Percentiles rank a stretch among this genome's conserved stretches.
Conservation (phyloP, 2,888 invertebrate species). For the Drosophila formosana region DNA sequence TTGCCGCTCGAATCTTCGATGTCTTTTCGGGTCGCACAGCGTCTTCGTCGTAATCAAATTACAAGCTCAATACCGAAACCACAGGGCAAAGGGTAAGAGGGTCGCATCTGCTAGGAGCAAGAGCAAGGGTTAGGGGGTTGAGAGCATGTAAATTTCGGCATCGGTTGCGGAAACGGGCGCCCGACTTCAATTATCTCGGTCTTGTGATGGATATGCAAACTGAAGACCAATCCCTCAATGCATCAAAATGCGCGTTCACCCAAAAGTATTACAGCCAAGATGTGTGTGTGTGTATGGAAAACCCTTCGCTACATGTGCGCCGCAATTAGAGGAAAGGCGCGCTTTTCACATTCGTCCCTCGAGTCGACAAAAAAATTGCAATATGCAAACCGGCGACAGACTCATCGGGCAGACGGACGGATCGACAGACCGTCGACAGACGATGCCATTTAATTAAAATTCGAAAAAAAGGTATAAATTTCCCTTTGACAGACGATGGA, state of each 20-base stretch:
- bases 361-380: constrained; percentile 62
- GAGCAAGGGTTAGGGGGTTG: constrained; percentile 27
- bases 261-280: constrained; percentile 45
- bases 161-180: constrained; percentile 2
- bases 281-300: constrained; percentile 46
- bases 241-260: constrained; percentile 45
- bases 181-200: constrained; percentile 72
- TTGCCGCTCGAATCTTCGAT: constrained; percentile 25
- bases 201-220: constrained; percentile 71
- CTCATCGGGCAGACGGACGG: constrained; percentile 3
- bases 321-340: constrained; percentile 77
- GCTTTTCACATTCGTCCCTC: constrained; percentile 61
- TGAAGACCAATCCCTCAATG: constrained; percentile 67
- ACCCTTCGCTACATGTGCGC: constrained; percentile 55
- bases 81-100: constrained; percentile 46
- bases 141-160: constrained; percentile 64
- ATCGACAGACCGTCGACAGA: constrained; percentile 41
- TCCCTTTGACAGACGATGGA: constrained; percentile 72
- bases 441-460: constrained; percentile 78
- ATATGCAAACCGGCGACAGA: constrained; percentile 74
- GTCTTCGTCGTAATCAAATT: constrained; percentile 70
- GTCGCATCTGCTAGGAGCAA: constrained; percentile 3
- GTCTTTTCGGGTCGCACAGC: constrained; percentile 59
- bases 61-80: constrained; percentile 65
- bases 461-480: constrained; percentile 76